Percentiles rank a stretch among this genome's conserved stretches.
These are phyloP conservation scores for Anneissia japonica DNA, from an alignment of 35 echinoderm and acorn worm genomes.

Conservation along the genomic window DNA sequence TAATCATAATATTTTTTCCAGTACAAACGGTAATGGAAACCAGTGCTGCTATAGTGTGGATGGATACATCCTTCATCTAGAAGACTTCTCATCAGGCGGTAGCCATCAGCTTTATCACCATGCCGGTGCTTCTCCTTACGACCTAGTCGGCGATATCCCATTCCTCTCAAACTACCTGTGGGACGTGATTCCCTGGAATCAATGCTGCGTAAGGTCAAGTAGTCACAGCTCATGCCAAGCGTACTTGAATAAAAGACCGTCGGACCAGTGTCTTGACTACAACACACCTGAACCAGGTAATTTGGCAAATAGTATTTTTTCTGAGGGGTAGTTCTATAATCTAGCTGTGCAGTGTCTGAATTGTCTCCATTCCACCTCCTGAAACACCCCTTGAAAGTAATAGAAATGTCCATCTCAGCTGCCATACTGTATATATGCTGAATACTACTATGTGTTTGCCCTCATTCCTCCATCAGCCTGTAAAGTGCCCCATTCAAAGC, in stretches of 20 bases:
- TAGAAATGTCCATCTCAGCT: too few relatives aligned
- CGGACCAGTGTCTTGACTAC: constrained; percentile 62
- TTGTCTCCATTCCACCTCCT: too few relatives aligned
- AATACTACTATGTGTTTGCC: too few relatives aligned
- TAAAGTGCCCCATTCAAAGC: too few relatives aligned
- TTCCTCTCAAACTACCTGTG: constrained; percentile 71
- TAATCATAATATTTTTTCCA: too few relatives aligned
- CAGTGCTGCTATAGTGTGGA: constrained; percentile 71
- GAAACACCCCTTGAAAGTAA: too few relatives aligned
- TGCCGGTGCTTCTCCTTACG: constrained; percentile 32
- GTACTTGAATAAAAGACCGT: constrained; percentile 46
- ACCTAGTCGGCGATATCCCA: constrained; percentile 41
- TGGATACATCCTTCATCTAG: constrained; percentile 45
- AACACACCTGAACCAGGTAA: constrained; percentile 59
- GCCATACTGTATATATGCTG: too few relatives aligned
- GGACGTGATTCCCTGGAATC: constrained; percentile 74
- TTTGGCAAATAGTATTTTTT: not conserved
- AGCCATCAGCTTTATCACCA: constrained; percentile 47
- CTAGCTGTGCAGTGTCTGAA: too few relatives aligned
- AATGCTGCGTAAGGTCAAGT: constrained; percentile 60
- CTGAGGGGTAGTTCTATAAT: too few relatives aligned
- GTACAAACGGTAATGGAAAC: constrained; percentile 47
- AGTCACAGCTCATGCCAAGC: constrained; percentile 20
- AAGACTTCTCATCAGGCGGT: constrained; percentile 54
- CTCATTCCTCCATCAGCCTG: too few relatives aligned